Base-by-base conservation (phyloP, 2,797 vertebrate genomes). In the Triplophysa bombifrons region DNA sequence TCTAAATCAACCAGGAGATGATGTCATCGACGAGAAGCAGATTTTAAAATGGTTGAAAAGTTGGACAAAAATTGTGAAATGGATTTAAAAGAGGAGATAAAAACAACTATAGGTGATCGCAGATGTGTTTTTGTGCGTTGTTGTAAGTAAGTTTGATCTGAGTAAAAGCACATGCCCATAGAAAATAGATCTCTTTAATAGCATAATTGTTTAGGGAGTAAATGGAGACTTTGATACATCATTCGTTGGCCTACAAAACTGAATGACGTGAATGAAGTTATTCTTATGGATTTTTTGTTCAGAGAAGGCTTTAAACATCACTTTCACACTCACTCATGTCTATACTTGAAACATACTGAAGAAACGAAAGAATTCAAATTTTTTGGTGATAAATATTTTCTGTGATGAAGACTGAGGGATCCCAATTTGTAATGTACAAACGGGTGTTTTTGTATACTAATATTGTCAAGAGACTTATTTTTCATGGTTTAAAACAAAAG, bases 1-100 rank as follows among this genome's bases (percentile, higher is more conserved):
- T 94, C 80, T 94, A 73, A 84, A 80, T n/a, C 20, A 61, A 30
- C 17, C n/a, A 22, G 16, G 12, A 38, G 41, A 41, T 48, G 58
- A 41, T 51, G 53, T 5, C 17, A 0, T 16, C 19, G 4, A 69
- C 44, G 50, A 44, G 55, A 70, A 6, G 27, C 7, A 2, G n/a
- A 16, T 8, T 0, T 34, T 60, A 50, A 71, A 70, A 50, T 13
- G 38, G 38, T 34, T 6, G 3, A 14, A 48, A 34, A 56, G 50
- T 4, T 50, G 44, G 58, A 38, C 34, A 41, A 65, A 64, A 4
- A 74, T 44, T 50, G 27, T 12, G 71, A 14, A 50, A 44, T 25
- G 16, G 41, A 41, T 67, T 56, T 8, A 70, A 66, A 66, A 76
- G 25, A 53, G 14, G 50, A 55, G 58, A 25, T 76, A 58, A 19